Conservation (phyloP, 1,140 invertebrate species). For the Meloidogyne chitwoodi region DNA sequence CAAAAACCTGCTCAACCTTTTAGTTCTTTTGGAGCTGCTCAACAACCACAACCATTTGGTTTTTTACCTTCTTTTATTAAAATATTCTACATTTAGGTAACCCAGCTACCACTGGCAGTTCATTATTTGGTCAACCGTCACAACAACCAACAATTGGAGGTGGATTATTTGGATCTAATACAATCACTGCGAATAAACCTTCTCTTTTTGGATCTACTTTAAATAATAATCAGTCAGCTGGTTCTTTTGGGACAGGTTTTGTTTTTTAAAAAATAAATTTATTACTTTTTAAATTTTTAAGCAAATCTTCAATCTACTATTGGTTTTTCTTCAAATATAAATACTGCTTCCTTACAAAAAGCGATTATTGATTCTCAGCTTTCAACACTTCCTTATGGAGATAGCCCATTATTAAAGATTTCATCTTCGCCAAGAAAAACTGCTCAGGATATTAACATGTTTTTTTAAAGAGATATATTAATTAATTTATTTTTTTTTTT, state of each 20-base stretch:
- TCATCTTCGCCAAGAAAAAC: constrained; percentile 16
- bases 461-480: not conserved
- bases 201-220: not conserved
- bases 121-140: constrained; percentile 1
- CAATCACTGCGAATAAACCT: not conserved
- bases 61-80: not conserved
- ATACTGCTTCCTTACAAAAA: constrained; percentile 23
- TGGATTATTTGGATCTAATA: not conserved
- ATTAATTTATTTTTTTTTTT: constrained; percentile 12
- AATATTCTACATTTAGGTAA: not conserved
- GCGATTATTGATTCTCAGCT: constrained; percentile 39
- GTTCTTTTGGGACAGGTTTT: not conserved
- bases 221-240: no score
- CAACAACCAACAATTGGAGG: not conserved
- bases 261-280: not conserved
- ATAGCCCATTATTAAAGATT: constrained; percentile 30
- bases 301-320: not conserved
- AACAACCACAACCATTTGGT: not conserved
- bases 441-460: constrained; percentile 21
- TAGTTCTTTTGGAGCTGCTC: not conserved
- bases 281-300: not conserved
- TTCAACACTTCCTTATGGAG: constrained; percentile 36
- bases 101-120: not conserved
- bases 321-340: constrained; percentile 21
- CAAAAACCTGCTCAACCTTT: not conserved